These are phyloP conservation scores for Pardalotus punctatus DNA, from an alignment of 2,113 vertebrate species.

Conservation along the genomic window DNA sequence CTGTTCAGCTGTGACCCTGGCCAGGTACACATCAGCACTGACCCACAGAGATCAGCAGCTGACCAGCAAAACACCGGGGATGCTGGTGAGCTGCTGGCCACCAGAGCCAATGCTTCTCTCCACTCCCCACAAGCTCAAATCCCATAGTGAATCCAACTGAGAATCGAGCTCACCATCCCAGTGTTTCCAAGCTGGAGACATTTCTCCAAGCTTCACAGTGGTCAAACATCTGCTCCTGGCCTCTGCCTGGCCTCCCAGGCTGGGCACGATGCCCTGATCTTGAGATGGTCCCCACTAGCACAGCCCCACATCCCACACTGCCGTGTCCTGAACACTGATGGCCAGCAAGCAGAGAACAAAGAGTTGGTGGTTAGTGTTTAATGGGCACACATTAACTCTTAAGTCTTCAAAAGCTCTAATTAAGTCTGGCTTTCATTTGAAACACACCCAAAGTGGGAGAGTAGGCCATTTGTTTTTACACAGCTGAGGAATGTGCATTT, in stretches of 20 bases:
- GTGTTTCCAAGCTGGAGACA: not conserved
- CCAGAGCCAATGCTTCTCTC: not conserved
- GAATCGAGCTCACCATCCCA: not conserved
- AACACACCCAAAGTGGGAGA: not conserved
- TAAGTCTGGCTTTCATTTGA: constrained; percentile 46
- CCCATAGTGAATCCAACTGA: not conserved
- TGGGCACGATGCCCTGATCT: accelerated
- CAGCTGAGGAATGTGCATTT: constrained; percentile 25
- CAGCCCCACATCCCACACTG: not conserved
- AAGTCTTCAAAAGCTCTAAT: constrained; percentile 36
- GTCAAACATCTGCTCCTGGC: not conserved
- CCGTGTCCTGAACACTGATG: not conserved
- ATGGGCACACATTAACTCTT: not conserved
- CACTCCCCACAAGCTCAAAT: not conserved
- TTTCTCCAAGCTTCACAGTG: not conserved
- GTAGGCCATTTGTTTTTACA: constrained; percentile 32
- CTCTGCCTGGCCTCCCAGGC: not conserved
- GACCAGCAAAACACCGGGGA: too few relatives aligned
- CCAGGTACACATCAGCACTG: not conserved
- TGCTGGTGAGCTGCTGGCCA: not conserved
- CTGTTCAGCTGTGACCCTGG: accelerated
- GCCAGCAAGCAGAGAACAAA: not conserved
- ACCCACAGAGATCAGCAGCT: accelerated
- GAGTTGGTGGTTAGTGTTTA: not conserved
- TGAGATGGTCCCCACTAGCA: not conserved